phyloP scores from a whole-genome alignment of 2,888 invertebrate genomes.

The Anthoptus insignis region DNA sequence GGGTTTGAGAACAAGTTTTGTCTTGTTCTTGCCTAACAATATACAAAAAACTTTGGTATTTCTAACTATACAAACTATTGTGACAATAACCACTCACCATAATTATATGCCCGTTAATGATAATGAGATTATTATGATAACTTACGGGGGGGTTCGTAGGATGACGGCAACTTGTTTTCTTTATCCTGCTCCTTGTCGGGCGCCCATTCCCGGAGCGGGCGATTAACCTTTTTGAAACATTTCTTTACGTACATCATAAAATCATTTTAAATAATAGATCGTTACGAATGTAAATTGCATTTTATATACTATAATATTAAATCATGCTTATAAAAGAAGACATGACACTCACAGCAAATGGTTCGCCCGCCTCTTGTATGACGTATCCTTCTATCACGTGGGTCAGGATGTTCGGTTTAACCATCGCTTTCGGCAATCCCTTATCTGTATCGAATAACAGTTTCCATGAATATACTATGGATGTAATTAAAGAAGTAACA shows the following conservation, averaged over 20 bases:
- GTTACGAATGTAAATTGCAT: slow-evolving; percentile 16
- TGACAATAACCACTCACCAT: no score
- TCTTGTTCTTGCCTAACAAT: no score
- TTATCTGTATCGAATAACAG: slow-evolving; percentile 64
- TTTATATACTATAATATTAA: not conserved
- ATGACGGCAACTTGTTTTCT: slow-evolving; percentile 82
- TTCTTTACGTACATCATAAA: slow-evolving; percentile 38
- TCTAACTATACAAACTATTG: no score
- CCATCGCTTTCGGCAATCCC: slow-evolving; percentile 96
- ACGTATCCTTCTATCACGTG: slow-evolving; percentile 99
- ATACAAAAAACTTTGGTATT: no score
- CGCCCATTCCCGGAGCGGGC: slow-evolving; percentile 78
- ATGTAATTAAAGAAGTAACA: no score
- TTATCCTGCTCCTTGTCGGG: slow-evolving; percentile 79
- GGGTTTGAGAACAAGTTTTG: no score
- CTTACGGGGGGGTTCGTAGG: slow-evolving; percentile 93
- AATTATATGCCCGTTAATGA: no score
- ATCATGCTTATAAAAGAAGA: not conserved
- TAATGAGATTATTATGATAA: no score
- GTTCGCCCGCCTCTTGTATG: slow-evolving; percentile 97
- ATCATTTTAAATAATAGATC: slow-evolving; percentile 22
- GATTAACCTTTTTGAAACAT: slow-evolving; percentile 80
- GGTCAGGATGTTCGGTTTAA: slow-evolving; percentile 97
- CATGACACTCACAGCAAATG: slow-evolving; percentile 91
- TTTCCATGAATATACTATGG: not conserved